Percentiles rank a stretch among this genome's conserved stretches.
phyloP scores from a whole-genome alignment of 2,888 invertebrate species.

The Stenodera caucasica region DNA sequence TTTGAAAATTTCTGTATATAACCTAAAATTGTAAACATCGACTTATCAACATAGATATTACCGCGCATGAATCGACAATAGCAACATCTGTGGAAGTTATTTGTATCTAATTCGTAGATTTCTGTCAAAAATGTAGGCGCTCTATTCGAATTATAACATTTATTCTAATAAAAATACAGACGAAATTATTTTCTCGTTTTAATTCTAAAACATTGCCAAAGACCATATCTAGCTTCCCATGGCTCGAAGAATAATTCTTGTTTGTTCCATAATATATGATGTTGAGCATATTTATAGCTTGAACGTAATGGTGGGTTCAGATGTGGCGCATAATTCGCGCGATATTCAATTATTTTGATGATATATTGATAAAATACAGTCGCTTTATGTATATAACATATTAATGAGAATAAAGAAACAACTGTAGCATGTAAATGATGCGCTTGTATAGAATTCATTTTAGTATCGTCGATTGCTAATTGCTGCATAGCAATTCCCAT shows the following conservation, averaged over 20 bases:
- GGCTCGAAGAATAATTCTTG: constrained; percentile 66
- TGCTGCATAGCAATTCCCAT: constrained; percentile 66
- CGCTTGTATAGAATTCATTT: constrained; percentile 46
- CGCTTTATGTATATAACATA: constrained; percentile 66
- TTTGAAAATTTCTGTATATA: no score
- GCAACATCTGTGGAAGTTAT: not conserved
- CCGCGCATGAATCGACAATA: not conserved
- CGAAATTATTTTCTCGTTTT: no score
- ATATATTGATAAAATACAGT: constrained; percentile 62
- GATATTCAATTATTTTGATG: constrained; percentile 59
- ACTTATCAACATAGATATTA: no score
- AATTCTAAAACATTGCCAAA: no score
- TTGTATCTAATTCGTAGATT: no score
- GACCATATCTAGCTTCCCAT: no score
- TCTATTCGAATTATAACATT: no score
- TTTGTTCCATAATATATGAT: constrained; percentile 64
- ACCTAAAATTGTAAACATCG: no score
- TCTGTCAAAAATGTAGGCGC: no score
- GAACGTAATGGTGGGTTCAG: constrained; percentile 64
- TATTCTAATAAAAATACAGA: no score
- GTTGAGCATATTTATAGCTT: constrained; percentile 59
- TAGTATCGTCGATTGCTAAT: constrained; percentile 54
- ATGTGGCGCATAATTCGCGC: constrained; percentile 66
- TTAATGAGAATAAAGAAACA: constrained; percentile 62
- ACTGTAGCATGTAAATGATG: constrained; percentile 65